Evolutionary conservation across 2,113 vertebrate species (phyloP).

Genomic region (Casuarius casuarius): DNA sequence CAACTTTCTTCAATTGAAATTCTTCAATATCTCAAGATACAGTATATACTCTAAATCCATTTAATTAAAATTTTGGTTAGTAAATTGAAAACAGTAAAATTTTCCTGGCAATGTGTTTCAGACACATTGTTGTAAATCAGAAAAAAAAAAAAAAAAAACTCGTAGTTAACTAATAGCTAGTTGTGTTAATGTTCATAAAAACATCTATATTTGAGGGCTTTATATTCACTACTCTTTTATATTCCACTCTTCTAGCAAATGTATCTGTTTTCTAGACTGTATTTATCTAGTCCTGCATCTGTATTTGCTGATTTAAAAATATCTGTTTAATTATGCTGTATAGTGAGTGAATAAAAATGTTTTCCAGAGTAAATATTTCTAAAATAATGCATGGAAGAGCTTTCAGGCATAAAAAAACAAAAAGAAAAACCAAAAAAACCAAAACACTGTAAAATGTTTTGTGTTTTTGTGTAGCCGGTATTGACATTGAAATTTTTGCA

Average conservation of each 20-base stretch:
- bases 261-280: neutral
- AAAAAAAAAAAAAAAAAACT: neutral
- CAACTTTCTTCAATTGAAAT: neutral
- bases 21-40: neutral
- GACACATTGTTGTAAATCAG: neutral
- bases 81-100: neutral
- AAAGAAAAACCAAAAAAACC: too few relatives aligned
- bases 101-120: neutral
- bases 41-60: neutral
- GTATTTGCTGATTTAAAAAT: neutral
- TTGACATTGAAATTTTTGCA: neutral
- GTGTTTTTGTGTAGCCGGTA: neutral
- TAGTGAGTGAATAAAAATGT: neutral
- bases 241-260: neutral
- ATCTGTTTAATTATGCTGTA: neutral
- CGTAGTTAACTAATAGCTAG: neutral
- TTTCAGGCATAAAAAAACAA: neutral
- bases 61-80: neutral
- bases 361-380: neutral
- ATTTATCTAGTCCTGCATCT: neutral
- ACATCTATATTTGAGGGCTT: neutral
- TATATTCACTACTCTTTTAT: neutral
- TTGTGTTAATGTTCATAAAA: neutral
- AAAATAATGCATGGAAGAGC: neutral
- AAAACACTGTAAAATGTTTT: neutral